A percentile compares a stretch with the other conserved stretches of the same genome.
Conservation (phyloP, 2,888 invertebrate genomes). For the Polymixis flavicincta region DNA sequence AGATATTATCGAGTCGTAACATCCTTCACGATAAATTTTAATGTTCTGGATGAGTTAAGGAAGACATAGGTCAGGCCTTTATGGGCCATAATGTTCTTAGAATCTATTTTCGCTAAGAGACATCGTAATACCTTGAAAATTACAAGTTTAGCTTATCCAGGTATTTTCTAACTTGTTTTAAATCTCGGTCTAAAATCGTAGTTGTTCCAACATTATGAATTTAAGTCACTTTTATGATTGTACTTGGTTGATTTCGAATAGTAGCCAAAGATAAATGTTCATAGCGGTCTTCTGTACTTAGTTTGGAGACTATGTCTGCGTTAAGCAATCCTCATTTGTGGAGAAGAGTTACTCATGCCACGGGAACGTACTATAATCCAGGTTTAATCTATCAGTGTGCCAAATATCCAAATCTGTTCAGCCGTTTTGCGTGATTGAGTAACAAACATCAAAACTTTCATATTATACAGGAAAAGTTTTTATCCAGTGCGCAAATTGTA, state of each 20-base stretch:
- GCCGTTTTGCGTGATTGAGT: too few relatives aligned
- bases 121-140: constrained; percentile 2
- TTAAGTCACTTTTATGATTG: too few relatives aligned
- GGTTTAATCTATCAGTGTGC: too few relatives aligned
- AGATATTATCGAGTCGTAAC: background rate
- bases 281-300: background rate
- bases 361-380: too few relatives aligned
- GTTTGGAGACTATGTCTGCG: background rate
- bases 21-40: constrained; percentile 23
- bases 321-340: background rate
- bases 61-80: constrained; percentile 5
- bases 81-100: constrained; percentile 26
- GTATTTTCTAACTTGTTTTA: background rate
- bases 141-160: background rate
- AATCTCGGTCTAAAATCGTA: background rate
- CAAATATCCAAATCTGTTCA: too few relatives aligned
- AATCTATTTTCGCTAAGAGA: background rate
- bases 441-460: too few relatives aligned
- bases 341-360: background rate
- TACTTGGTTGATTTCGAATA: background rate
- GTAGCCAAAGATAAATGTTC: background rate
- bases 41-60: constrained; percentile 1
- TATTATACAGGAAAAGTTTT: too few relatives aligned
- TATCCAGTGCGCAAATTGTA: too few relatives aligned
- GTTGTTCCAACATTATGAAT: background rate